Evolutionary conservation across 2,113 vertebrate genomes (phyloP).

Genomic region (Solea solea): DNA sequence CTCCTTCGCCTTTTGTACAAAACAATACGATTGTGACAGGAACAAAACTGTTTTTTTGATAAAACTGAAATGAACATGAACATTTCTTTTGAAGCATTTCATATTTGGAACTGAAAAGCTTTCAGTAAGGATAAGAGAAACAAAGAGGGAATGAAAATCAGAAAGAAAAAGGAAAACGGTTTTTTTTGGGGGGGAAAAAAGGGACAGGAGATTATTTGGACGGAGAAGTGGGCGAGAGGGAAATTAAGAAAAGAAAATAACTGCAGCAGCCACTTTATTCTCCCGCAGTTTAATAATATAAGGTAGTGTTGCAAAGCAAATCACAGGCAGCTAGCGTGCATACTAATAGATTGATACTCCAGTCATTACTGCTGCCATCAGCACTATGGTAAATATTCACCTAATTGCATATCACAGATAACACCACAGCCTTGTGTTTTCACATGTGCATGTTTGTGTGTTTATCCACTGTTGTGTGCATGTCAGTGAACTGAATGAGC

Average conservation of each 20-base stretch:
- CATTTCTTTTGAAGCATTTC: background rate
- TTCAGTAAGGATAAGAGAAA: conserved; percentile 9
- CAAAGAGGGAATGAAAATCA: background rate
- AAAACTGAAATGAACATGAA: conserved; percentile 1
- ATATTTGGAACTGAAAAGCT: conserved; percentile 12
- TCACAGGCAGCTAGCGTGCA: conserved; percentile 55
- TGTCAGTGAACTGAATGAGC: conserved; percentile 61
- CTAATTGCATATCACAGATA: conserved; percentile 71
- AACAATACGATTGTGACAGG: background rate
- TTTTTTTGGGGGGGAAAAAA: conserved; percentile 12
- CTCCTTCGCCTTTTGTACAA: background rate
- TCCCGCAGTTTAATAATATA: conserved; percentile 49
- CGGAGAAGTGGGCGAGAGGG: conserved; percentile 6
- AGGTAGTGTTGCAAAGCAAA: conserved; percentile 52
- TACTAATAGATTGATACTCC: conserved; percentile 62
- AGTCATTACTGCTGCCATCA: conserved; percentile 62
- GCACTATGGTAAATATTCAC: conserved; percentile 63
- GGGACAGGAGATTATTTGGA: conserved; percentile 36
- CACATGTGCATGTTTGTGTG: conserved; percentile 35
- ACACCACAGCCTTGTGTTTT: conserved; percentile 41
- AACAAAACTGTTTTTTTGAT: background rate
- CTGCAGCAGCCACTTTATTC: conserved; percentile 42
- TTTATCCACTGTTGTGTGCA: conserved; percentile 39
- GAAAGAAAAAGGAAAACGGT: background rate
- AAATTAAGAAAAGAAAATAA: conserved; percentile 42